Evolutionary conservation across 2,888 invertebrate species (phyloP).

Genomic region (Eutolmus rufibarbis): DNA sequence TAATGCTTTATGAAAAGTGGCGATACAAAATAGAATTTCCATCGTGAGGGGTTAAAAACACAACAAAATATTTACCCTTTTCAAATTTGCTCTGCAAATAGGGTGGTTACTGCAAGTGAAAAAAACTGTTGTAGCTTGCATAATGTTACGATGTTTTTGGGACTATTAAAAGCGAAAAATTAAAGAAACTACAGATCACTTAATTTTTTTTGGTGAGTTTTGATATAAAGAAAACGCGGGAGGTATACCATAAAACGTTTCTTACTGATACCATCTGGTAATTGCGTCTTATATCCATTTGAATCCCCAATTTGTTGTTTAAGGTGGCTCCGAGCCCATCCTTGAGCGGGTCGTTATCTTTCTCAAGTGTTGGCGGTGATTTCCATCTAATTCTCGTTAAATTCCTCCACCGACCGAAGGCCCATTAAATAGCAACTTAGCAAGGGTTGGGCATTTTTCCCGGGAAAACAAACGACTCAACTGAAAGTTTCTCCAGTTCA

Average conservation of each 20-base stretch:
- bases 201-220: not conserved
- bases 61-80: no score
- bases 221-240: not conserved
- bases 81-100: no score
- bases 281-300: not conserved
- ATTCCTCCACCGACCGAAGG: not conserved
- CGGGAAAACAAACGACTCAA: not conserved
- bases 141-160: no score
- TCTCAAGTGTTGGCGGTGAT: not conserved
- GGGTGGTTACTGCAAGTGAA: no score
- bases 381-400: constrained; percentile 19
- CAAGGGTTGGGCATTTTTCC: constrained; percentile 9
- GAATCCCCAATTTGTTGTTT: not conserved
- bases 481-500: not conserved
- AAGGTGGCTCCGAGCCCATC: not conserved
- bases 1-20: not conserved
- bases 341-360: not conserved
- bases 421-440: constrained; percentile 6
- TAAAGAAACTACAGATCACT: not conserved
- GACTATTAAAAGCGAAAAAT: no score
- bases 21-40: not conserved
- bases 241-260: not conserved
- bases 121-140: no score
- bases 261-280: not conserved
- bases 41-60: not conserved